These are phyloP conservation scores for Bilobella aurantiaca DNA, from an alignment of 1,140 invertebrate species.

Conservation along the genomic window DNA sequence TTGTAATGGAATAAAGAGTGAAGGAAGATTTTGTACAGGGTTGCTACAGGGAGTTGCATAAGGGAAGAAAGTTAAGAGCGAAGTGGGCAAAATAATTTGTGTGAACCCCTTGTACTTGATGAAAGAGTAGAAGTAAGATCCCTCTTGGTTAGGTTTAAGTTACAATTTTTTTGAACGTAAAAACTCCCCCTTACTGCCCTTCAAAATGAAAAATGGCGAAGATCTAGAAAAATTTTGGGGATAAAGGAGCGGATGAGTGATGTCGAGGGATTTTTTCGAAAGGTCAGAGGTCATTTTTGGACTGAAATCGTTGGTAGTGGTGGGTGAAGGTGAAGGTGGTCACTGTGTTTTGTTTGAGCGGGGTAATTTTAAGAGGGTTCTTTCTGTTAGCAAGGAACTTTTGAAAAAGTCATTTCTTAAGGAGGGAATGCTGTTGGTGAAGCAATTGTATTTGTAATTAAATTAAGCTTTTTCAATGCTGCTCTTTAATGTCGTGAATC, in stretches of 20 bases:
- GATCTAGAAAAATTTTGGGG: neutral
- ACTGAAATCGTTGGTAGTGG: neutral
- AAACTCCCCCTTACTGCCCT: conserved; percentile 2
- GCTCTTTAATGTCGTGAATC: conserved; percentile 4
- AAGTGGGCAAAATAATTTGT: no score
- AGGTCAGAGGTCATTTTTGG: no score
- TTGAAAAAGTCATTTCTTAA: neutral
- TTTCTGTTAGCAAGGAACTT: neutral
- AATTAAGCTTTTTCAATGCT: conserved; percentile 1
- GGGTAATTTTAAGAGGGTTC: neutral
- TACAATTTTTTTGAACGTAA: neutral
- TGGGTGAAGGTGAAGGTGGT: neutral
- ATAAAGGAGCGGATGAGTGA: neutral
- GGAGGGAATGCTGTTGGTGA: neutral
- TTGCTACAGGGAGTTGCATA: neutral
- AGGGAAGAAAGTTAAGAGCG: neutral
- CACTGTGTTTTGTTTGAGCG: neutral
- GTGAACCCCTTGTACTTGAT: no score
- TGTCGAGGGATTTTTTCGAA: neutral
- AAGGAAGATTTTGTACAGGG: neutral
- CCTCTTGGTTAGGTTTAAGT: neutral
- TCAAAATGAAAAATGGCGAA: neutral
- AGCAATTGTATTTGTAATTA: no score
- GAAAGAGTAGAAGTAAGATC: neutral
- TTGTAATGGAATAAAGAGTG: neutral